A percentile compares a stretch with the other conserved stretches of the same genome.
Conservation (phyloP, 2,113 vertebrate species). For the Larimichthys crocea region DNA sequence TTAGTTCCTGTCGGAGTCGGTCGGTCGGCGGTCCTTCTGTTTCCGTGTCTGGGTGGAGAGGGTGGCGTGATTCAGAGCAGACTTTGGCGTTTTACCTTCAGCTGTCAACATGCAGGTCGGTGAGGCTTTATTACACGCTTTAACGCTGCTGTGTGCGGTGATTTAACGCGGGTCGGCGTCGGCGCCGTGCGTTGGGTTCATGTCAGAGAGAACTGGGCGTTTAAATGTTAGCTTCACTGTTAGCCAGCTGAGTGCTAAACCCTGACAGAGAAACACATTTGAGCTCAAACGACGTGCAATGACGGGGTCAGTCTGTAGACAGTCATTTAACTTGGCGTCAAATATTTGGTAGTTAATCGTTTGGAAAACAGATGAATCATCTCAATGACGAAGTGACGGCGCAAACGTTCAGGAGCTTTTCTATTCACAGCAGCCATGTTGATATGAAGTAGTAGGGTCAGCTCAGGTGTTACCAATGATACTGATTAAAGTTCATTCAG, state of each 20-base stretch:
- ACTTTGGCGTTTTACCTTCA: not conserved
- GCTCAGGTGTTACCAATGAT: too few species aligned
- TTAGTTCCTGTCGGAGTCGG: slow-evolving; percentile 63
- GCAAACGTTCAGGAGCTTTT: not conserved
- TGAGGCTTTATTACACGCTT: not conserved
- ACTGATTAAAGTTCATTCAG: too few species aligned
- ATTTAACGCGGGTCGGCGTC: not conserved
- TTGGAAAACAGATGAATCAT: not conserved
- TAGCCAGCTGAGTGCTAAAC: not conserved
- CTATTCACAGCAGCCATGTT: too few species aligned
- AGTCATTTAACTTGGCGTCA: not conserved
- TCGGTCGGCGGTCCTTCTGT: slow-evolving; percentile 56
- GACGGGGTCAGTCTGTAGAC: not conserved
- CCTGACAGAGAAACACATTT: not conserved
- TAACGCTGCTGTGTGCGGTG: accelerated
- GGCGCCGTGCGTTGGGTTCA: too few species aligned
- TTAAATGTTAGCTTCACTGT: not conserved
- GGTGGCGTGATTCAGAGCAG: slow-evolving; percentile 62
- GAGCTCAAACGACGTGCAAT: not conserved
- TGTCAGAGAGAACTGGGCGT: not conserved
- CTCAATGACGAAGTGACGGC: too few species aligned
- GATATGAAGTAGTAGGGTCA: too few species aligned
- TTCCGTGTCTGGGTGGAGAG: slow-evolving; percentile 63
- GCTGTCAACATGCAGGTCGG: slow-evolving; percentile 83
- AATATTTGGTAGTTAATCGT: not conserved